Percentiles rank a stretch among this genome's conserved stretches.
Evolutionary conservation across 2,797 vertebrate genomes (phyloP).

Genomic region (Tauraco hartlaubi): DNA sequence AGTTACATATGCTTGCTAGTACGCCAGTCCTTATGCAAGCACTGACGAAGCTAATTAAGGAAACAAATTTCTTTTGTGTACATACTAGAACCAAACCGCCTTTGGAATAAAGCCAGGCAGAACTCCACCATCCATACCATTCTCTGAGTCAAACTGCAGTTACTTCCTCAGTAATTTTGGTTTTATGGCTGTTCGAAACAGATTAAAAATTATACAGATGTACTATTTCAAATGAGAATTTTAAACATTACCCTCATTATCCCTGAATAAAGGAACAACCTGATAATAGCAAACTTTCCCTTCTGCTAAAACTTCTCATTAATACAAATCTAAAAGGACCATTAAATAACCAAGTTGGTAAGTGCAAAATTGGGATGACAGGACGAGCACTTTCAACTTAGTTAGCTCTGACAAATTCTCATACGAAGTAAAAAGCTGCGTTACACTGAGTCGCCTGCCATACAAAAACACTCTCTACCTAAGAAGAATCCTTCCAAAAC

Average conservation of each 20-base stretch:
- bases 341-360: background rate
- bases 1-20: background rate
- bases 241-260: background rate
- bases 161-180: background rate
- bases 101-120: background rate
- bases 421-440: background rate
- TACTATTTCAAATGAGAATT: background rate
- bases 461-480: background rate
- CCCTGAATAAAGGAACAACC: background rate
- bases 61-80: background rate
- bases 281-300: background rate
- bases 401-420: background rate
- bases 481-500: background rate
- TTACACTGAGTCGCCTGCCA: background rate
- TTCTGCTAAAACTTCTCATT: background rate
- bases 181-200: background rate
- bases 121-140: background rate
- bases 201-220: background rate
- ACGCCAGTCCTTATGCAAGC: background rate
- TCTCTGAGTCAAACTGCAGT: background rate
- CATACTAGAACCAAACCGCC: background rate
- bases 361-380: background rate
- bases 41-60: slow-evolving; percentile 6
- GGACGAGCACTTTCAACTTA: background rate
- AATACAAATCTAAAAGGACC: background rate